Conservation (phyloP, 2,888 invertebrate species). For the Cosmopolites sordidus region DNA sequence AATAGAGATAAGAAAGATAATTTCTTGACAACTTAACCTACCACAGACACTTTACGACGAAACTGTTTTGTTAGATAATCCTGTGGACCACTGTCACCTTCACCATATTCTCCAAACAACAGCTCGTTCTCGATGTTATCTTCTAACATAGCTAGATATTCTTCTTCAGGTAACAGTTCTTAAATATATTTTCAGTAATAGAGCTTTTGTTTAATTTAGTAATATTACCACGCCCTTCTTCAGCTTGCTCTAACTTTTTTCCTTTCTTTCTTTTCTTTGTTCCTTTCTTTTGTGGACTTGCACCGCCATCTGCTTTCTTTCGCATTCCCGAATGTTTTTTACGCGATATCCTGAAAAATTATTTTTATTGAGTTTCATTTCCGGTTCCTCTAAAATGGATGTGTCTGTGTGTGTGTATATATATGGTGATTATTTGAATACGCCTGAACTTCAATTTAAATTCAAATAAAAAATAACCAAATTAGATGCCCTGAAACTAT, state of each 20-base stretch:
- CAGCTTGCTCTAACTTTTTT: slow-evolving; percentile 12
- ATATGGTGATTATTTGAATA: too few relatives aligned
- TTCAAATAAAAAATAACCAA: too few relatives aligned
- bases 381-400: too few relatives aligned
- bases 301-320: neutral
- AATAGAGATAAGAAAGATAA: too few relatives aligned
- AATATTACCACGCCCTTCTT: slow-evolving; percentile 1
- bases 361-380: too few relatives aligned
- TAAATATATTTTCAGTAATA: neutral
- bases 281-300: slow-evolving; percentile 16
- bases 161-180: slow-evolving; percentile 19
- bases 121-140: slow-evolving; percentile 27
- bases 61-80: slow-evolving; percentile 38
- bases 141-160: slow-evolving; percentile 21
- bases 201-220: too few relatives aligned
- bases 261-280: slow-evolving; percentile 18
- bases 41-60: slow-evolving; percentile 39
- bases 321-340: neutral
- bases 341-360: too few relatives aligned
- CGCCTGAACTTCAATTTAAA: too few relatives aligned
- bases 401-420: too few relatives aligned
- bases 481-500: too few relatives aligned
- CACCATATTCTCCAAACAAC: slow-evolving; percentile 20
- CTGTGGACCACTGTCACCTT: slow-evolving; percentile 19
- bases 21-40: too few relatives aligned